Base-by-base conservation (phyloP, 2,113 vertebrate genomes). In the Danio rerio region DNA sequence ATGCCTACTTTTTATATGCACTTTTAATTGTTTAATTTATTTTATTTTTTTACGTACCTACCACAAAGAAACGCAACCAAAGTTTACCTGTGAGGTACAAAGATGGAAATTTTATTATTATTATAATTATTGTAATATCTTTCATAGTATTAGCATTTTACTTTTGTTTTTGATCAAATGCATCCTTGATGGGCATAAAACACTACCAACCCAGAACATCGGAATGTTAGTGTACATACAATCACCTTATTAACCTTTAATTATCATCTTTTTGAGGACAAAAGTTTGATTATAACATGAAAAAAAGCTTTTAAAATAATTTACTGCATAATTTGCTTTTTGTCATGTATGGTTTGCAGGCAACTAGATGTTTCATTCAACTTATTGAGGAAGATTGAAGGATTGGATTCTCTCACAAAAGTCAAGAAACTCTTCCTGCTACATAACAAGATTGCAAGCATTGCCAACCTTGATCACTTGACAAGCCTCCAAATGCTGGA, bases 321-420 rank as follows among this genome's bases (percentile, higher is more conserved):
- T 31, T 31, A 31, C 31, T 31, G 31, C 31, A 31, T 31, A 3
- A 31, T 31, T 31, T 31, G 3, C n/a, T 31, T 31, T 31, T 31
- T 31, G 31, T 31, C 31, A 3, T 71, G 49, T 0, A 85, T 18
- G 55, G 61, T 71, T 18, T 84, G 18, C 91, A 99, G 98, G 91
- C 86, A 97, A 87, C 92, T 99, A 75, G 98, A 99, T 50, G 90
- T 99, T 82, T 99, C 98, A 56, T 99, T 99, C 86, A 99, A 99
- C 43, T 72, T 97, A n/a, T 88, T 99, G 91, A 94, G 97, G 70
- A 96, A 94, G 85, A 94, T 97, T 45, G 98, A 99, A 87, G 96
- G 96, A 56, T 88, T 99, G 56, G 98, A 99, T 86, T 91, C 90
- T 21, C 87, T 99, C 74, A 96, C 93, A 15, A 92, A 72, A 5